phyloP scores from a whole-genome alignment of 2,113 vertebrate species.

The Taurulus bubalis region DNA sequence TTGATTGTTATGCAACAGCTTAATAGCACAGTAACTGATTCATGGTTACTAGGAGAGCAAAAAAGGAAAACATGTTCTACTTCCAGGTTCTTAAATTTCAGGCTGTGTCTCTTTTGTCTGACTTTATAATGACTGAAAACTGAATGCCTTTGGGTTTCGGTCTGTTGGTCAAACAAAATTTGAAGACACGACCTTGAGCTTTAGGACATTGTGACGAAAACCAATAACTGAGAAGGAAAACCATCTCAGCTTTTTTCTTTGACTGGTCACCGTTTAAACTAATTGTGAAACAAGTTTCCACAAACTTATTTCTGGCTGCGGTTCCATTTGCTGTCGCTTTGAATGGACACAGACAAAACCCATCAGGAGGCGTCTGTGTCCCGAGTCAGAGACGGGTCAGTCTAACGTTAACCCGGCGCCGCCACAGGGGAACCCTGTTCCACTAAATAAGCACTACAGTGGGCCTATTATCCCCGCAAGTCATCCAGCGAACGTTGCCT shows the following conservation, averaged over 20 bases:
- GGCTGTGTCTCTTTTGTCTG: not conserved
- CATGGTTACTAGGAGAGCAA: not conserved
- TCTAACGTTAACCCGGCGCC: slow-evolving; percentile 55
- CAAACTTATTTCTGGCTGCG: not conserved
- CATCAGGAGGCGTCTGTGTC: not conserved
- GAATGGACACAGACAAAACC: slow-evolving; percentile 17
- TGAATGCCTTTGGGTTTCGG: not conserved
- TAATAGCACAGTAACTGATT: not conserved
- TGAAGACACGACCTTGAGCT: not conserved
- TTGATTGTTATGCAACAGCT: not conserved
- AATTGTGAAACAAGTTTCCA: not conserved
- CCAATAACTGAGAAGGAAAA: not conserved
- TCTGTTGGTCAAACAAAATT: not conserved
- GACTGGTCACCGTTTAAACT: not conserved
- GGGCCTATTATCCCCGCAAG: not conserved
- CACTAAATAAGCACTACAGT: slow-evolving; percentile 17
- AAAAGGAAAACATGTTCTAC: not conserved
- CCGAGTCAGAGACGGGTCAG: not conserved
- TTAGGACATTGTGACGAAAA: not conserved
- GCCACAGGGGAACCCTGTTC: slow-evolving; percentile 11
- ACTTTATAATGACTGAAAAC: not conserved
- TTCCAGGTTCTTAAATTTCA: not conserved
- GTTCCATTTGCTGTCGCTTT: not conserved
- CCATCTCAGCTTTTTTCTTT: not conserved
- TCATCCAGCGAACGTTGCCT: not conserved